These are phyloP conservation scores for Morone saxatilis DNA, from an alignment of 2,113 vertebrate genomes.

Conservation along the genomic window DNA sequence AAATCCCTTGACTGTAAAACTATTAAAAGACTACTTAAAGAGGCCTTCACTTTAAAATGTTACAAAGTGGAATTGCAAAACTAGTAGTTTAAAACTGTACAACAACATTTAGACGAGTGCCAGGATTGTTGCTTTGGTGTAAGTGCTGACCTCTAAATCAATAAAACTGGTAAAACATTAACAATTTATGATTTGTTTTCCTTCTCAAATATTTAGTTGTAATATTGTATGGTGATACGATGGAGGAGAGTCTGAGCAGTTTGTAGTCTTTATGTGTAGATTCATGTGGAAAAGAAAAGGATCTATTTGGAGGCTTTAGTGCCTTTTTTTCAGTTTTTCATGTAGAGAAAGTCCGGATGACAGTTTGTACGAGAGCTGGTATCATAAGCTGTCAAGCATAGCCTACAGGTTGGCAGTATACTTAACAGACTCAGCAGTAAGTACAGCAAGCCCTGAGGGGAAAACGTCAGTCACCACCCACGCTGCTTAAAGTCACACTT, in stretches of 20 bases:
- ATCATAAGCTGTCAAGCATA: background rate
- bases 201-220: no score
- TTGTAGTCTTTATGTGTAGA: no score
- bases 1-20: background rate
- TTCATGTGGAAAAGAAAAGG: no score
- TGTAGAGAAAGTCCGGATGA: background rate
- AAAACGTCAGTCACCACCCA: background rate
- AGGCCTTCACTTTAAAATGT: background rate
- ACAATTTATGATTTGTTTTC: no score
- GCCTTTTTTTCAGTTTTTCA: no score
- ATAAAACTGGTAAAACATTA: no score
- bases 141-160: no score
- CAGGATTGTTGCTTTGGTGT: background rate
- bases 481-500: background rate
- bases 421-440: no score
- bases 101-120: background rate
- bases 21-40: background rate
- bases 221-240: no score
- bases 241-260: no score
- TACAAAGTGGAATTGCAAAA: background rate
- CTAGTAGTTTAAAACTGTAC: background rate
- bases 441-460: background rate
- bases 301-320: no score
- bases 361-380: background rate
- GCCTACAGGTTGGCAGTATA: background rate